phyloP scores from a whole-genome alignment of 2,113 vertebrate species.

The Macrotis lagotis region DNA sequence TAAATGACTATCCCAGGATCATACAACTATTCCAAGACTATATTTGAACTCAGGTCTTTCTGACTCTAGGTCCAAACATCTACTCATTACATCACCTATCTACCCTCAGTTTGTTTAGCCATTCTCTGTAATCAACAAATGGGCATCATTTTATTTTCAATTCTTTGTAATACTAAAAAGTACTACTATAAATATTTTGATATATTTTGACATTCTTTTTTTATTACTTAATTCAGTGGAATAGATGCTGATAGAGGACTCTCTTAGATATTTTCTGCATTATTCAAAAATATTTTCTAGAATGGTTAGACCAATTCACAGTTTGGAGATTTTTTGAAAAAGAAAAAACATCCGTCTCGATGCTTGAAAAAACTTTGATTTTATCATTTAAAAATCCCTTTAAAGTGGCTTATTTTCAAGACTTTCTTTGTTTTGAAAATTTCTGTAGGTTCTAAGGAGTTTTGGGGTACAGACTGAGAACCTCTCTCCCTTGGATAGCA shows the following conservation, averaged over 20 bases:
- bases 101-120: not conserved
- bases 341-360: not conserved
- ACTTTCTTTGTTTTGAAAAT: constrained; percentile 39
- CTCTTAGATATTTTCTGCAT: not conserved
- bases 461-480: constrained; percentile 38
- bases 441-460: constrained; percentile 32
- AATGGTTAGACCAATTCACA: not conserved
- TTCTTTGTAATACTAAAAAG: not conserved
- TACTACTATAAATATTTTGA: not conserved
- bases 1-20: not conserved
- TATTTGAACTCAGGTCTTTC: not conserved
- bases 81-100: not conserved
- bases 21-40: not conserved
- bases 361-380: not conserved
- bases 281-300: not conserved
- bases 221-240: not conserved
- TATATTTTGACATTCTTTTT: not conserved
- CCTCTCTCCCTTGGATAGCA: not conserved
- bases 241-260: not conserved
- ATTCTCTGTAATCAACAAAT: not conserved
- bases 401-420: not conserved
- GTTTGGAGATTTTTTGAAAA: not conserved
- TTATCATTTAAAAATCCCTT: not conserved
- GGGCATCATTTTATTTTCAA: not conserved
- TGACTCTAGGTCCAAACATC: not conserved